These are phyloP conservation scores for Delichon dasypus DNA, from an alignment of 2,797 vertebrate species.

Conservation along the genomic window DNA sequence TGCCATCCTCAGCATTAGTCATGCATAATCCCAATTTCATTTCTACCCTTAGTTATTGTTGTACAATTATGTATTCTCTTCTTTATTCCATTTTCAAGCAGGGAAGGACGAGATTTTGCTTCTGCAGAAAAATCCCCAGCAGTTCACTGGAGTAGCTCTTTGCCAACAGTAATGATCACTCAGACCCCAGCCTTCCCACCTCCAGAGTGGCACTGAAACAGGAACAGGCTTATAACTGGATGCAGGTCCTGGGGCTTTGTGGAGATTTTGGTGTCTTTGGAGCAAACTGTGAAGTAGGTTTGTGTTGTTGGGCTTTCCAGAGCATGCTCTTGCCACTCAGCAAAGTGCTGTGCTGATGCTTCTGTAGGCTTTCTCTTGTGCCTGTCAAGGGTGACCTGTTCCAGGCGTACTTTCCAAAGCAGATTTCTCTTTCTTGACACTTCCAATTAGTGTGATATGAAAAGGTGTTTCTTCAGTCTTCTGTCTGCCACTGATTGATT, in stretches of 20 bases:
- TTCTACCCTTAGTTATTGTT: background rate
- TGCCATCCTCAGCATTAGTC: background rate
- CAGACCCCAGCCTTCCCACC: background rate
- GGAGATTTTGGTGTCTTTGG: background rate
- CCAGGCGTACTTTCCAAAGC: constrained; percentile 8
- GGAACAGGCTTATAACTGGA: background rate
- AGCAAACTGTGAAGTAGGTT: background rate
- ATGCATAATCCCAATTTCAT: background rate
- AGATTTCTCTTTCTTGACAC: constrained; percentile 4
- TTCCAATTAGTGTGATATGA: background rate
- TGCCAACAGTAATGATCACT: background rate
- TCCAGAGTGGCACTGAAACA: background rate
- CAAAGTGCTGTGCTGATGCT: background rate
- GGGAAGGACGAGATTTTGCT: background rate
- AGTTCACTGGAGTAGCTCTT: background rate
- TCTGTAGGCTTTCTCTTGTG: background rate
- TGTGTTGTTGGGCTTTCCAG: background rate
- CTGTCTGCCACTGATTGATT: background rate
- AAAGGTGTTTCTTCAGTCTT: background rate
- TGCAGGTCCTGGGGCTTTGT: background rate
- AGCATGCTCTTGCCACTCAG: background rate
- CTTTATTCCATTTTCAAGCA: background rate
- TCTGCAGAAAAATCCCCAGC: background rate
- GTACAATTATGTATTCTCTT: background rate
- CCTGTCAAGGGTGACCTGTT: background rate